Conservation (phyloP, 2,113 vertebrate genomes). For the Sinosuthora webbiana region DNA sequence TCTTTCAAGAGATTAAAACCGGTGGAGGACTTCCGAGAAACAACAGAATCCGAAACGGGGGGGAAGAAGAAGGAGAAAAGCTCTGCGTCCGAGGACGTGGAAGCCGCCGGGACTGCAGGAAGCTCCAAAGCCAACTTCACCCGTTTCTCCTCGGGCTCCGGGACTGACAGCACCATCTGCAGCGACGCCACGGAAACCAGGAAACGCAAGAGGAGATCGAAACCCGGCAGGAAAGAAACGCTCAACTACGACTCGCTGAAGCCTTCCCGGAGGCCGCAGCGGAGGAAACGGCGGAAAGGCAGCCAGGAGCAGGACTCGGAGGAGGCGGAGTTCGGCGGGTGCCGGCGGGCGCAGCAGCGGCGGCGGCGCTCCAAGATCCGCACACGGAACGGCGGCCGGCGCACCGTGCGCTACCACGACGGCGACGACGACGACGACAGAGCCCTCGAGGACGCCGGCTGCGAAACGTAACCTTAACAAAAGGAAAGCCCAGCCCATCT, state of each 20-base stretch:
- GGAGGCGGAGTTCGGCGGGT: constrained; percentile 25
- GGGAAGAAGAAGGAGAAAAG: not conserved
- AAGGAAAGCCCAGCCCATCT: constrained; percentile 39
- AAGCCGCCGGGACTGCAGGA: not conserved
- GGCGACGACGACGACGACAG: constrained; percentile 8
- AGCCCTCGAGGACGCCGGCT: constrained; percentile 18
- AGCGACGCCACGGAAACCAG: not conserved
- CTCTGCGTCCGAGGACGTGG: not conserved
- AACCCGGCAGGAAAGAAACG: not conserved
- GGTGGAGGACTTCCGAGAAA: constrained; percentile 48
- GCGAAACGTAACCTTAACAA: constrained; percentile 40
- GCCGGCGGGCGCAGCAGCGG: not conserved
- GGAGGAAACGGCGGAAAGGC: constrained; percentile 42
- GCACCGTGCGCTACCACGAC: constrained; percentile 44
- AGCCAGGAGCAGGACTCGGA: constrained; percentile 50
- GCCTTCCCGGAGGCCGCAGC: constrained; percentile 1
- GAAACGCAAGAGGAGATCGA: not conserved
- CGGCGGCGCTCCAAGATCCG: constrained; percentile 56
- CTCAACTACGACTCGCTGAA: not conserved
- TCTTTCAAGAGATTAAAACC: constrained; percentile 59
- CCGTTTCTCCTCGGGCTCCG: constrained; percentile 31
- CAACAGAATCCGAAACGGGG: not conserved
- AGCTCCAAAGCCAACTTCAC: constrained; percentile 18
- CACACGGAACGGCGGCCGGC: constrained; percentile 62
- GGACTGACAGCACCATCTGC: not conserved